Evolutionary conservation across 2,888 invertebrate genomes (phyloP).

Genomic region (Limenitis camilla): DNA sequence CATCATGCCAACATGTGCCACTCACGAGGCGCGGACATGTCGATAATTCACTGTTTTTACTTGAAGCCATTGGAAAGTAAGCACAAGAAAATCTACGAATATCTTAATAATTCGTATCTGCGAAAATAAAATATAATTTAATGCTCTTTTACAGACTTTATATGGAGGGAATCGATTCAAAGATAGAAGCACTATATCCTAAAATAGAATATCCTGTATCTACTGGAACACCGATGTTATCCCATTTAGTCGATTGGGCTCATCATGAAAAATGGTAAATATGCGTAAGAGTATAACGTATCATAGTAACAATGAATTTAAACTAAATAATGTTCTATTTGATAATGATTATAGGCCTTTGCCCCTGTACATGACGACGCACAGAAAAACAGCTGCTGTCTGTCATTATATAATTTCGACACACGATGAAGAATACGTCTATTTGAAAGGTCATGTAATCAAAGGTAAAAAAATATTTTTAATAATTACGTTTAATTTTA

Average conservation of each 20-base stretch:
- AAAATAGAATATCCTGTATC: slow-evolving; percentile 86
- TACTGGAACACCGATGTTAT: slow-evolving; percentile 86
- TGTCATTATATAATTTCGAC: slow-evolving; percentile 60
- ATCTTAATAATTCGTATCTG: not conserved
- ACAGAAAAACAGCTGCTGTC: slow-evolving; percentile 69
- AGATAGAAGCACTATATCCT: slow-evolving; percentile 82
- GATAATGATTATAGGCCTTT: not conserved
- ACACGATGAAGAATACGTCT: slow-evolving; percentile 75
- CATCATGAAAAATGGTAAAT: slow-evolving; percentile 79
- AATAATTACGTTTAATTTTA: not conserved
- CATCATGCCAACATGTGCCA: slow-evolving; percentile 79
- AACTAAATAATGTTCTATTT: no score
- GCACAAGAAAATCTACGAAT: slow-evolving; percentile 25
- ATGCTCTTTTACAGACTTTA: slow-evolving; percentile 76
- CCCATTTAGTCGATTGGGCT: slow-evolving; percentile 88
- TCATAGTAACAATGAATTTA: not conserved
- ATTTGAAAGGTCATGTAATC: slow-evolving; percentile 81
- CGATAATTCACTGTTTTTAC: slow-evolving; percentile 72
- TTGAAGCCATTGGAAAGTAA: slow-evolving; percentile 78
- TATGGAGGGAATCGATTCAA: slow-evolving; percentile 81
- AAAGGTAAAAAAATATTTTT: slow-evolving; percentile 72
- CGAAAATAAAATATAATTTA: not conserved
- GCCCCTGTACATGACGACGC: not conserved
- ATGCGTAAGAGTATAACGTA: not conserved
- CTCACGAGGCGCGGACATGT: slow-evolving; percentile 81